phyloP scores from a whole-genome alignment of 2,113 vertebrate species.

The Hemiscyllium ocellatum region DNA sequence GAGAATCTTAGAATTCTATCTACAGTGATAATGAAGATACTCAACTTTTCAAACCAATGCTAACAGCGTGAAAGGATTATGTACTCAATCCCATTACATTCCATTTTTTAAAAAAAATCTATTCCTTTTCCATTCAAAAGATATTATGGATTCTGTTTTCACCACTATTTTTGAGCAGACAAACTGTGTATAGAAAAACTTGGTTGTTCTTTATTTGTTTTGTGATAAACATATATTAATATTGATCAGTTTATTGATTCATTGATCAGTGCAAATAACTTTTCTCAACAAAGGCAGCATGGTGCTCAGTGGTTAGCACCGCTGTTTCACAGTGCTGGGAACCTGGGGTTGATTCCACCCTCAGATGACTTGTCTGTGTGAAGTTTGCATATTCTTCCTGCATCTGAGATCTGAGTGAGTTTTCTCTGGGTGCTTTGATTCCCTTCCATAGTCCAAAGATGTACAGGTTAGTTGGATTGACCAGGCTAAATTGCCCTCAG shows the following conservation, averaged over 20 bases:
- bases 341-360: too few relatives aligned
- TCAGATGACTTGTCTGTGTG: too few relatives aligned
- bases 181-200: not conserved
- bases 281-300: not conserved
- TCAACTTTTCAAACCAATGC: not conserved
- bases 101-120: not conserved
- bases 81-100: not conserved
- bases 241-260: not conserved
- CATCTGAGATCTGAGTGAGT: too few relatives aligned
- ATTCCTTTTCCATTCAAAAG: not conserved
- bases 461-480: too few relatives aligned
- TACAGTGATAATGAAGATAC: not conserved
- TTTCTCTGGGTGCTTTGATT: too few relatives aligned
- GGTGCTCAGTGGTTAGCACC: too few relatives aligned
- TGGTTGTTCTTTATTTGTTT: not conserved
- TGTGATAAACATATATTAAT: not conserved
- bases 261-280: not conserved
- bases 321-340: too few relatives aligned
- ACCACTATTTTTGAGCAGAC: not conserved
- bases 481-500: too few relatives aligned
- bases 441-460: too few relatives aligned
- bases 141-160: not conserved
- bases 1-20: not conserved
- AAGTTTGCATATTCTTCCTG: too few relatives aligned
- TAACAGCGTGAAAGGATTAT: not conserved